Conservation (phyloP, 2,113 vertebrate species). For the Daboia siamensis region DNA sequence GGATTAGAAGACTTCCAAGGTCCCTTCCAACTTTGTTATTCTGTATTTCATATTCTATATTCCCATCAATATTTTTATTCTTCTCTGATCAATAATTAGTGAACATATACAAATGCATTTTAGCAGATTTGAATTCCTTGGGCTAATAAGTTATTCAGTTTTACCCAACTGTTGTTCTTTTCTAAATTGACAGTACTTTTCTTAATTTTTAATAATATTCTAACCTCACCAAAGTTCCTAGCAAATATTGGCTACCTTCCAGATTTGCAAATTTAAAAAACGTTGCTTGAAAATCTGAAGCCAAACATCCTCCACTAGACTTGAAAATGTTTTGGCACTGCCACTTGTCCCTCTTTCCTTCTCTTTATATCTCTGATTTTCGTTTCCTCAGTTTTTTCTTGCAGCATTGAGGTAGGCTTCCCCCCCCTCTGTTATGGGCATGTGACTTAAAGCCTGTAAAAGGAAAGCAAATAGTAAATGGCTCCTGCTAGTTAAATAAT, state of each 20-base stretch:
- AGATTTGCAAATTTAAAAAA: background rate
- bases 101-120: background rate
- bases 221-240: background rate
- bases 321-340: background rate
- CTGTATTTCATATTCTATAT: background rate
- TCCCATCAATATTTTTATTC: background rate
- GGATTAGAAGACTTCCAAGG: background rate
- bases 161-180: background rate
- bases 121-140: background rate
- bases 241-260: background rate
- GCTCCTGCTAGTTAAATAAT: background rate
- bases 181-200: background rate
- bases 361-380: background rate
- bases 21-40: background rate
- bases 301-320: background rate
- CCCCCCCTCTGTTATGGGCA: background rate
- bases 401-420: background rate
- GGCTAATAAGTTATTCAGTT: slow-evolving; percentile 12
- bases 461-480: background rate
- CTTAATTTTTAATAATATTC: background rate
- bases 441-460: background rate
- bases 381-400: background rate
- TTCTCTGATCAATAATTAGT: background rate
- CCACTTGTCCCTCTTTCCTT: background rate
- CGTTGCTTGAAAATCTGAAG: background rate